Conservation (phyloP, 2,113 vertebrate species). For the Ophthalmolycus amberensis region DNA sequence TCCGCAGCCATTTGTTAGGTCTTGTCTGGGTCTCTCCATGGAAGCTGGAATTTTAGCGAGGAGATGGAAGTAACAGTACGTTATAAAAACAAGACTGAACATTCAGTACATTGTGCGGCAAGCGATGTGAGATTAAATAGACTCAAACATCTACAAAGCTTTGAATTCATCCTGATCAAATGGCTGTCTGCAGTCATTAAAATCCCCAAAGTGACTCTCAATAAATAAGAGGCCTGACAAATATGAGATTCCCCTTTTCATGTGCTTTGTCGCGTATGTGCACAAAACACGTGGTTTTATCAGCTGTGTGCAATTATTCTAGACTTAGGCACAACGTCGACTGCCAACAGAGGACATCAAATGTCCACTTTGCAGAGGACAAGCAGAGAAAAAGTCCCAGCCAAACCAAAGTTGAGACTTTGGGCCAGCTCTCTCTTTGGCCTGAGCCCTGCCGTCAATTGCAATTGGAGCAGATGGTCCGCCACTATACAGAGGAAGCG, state of each 20-base stretch:
- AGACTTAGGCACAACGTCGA: conserved; percentile 3
- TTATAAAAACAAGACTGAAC: conserved; percentile 39
- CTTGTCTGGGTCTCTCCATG: conserved; percentile 13
- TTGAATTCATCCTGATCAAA: conserved; percentile 86
- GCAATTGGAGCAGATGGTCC: conserved; percentile 63
- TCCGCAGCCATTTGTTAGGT: conserved; percentile 51
- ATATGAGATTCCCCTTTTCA: conserved; percentile 13
- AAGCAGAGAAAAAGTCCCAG: conserved; percentile 17
- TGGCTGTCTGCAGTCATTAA: conserved; percentile 83
- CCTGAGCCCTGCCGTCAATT: conserved; percentile 42
- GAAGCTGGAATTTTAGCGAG: conserved; percentile 38
- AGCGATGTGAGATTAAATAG: conserved; percentile 78
- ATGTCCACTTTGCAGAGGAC: conserved; percentile 41
- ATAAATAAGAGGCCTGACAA: background rate
- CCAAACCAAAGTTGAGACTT: conserved; percentile 28
- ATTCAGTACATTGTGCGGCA: conserved; percentile 65
- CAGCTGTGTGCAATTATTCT: conserved; percentile 10
- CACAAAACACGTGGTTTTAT: background rate
- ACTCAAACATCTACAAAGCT: conserved; percentile 78
- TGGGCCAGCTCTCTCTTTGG: conserved; percentile 26
- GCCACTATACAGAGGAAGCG: conserved; percentile 22
- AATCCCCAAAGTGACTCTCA: conserved; percentile 76
- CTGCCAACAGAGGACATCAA: conserved; percentile 22
- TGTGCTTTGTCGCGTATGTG: background rate
- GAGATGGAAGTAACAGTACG: conserved; percentile 27